phyloP scores from a whole-genome alignment of 2,113 vertebrate genomes.

The Oophaga pumilio region DNA sequence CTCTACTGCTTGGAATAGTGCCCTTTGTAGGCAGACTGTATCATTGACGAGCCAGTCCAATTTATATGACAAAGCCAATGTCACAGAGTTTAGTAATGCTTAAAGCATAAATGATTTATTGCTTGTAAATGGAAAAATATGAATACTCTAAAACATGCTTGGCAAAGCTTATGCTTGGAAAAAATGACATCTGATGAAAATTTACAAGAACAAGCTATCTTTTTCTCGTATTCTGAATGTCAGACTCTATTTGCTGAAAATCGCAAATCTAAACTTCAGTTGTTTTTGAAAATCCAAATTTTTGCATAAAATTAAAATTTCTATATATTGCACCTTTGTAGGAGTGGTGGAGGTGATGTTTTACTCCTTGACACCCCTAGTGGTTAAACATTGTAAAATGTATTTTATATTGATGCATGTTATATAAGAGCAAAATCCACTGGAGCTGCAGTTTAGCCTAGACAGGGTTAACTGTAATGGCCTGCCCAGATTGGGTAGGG shows the following conservation, averaged over 20 bases:
- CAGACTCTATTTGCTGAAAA: background rate
- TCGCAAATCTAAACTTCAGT: no score
- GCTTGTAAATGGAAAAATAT: conserved; percentile 1
- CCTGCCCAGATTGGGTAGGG: no score
- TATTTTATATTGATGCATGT: no score
- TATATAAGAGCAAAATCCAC: no score
- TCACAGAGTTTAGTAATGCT: background rate
- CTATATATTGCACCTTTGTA: background rate
- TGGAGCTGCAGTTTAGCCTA: no score
- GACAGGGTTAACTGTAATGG: no score
- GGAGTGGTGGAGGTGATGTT: no score
- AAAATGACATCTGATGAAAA: background rate
- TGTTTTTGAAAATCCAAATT: no score
- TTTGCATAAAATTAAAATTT: background rate
- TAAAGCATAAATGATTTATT: conserved; percentile 28
- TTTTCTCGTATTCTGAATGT: background rate
- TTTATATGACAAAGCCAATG: background rate
- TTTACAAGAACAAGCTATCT: background rate
- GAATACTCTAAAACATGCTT: background rate
- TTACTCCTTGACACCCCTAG: no score
- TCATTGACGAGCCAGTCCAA: background rate
- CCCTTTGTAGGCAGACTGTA: background rate
- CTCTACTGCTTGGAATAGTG: background rate
- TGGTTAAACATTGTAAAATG: no score
- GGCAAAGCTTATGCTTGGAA: background rate